Conservation (phyloP, 1,140 invertebrate genomes). For the Bombus waltoni region DNA sequence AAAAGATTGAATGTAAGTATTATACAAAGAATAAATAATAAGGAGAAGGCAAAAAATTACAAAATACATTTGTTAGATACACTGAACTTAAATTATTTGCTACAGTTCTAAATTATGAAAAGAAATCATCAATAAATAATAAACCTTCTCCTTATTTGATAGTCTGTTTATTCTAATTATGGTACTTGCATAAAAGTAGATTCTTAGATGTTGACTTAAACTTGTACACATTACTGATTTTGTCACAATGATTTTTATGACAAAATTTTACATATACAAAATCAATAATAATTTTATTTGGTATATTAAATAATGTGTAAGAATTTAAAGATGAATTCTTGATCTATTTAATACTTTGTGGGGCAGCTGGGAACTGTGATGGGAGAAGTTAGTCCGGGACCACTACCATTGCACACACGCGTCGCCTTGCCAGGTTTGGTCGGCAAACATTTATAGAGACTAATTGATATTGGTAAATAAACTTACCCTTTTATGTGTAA, state of each 20-base stretch:
- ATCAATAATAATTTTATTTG: constrained; percentile 41
- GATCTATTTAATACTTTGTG: constrained; percentile 78
- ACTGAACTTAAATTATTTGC: background rate
- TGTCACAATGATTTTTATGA: constrained; percentile 4
- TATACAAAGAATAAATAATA: constrained; percentile 18
- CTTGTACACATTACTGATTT: constrained; percentile 1
- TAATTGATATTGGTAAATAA: constrained; percentile 54
- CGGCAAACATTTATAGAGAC: constrained; percentile 76
- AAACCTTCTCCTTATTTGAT: constrained; percentile 17
- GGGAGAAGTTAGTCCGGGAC: constrained; percentile 79
- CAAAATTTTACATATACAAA: constrained; percentile 17
- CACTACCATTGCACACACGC: constrained; percentile 77
- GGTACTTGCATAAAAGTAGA: constrained; percentile 9
- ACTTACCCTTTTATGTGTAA: constrained; percentile 43
- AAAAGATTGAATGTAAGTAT: constrained; percentile 51
- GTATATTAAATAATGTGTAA: constrained; percentile 57
- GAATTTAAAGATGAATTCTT: constrained; percentile 69
- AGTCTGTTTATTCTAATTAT: constrained; percentile 4
- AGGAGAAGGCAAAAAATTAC: constrained; percentile 2
- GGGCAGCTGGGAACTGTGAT: constrained; percentile 78
- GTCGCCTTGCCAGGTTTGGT: constrained; percentile 78
- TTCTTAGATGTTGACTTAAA: constrained; percentile 26
- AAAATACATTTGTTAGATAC: background rate
- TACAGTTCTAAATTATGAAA: background rate
- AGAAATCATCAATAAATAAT: background rate